A percentile compares a stretch with the other conserved stretches of the same genome.
Conservation (phyloP, 2,113 vertebrate genomes). For the Thalassoma bifasciatum region DNA sequence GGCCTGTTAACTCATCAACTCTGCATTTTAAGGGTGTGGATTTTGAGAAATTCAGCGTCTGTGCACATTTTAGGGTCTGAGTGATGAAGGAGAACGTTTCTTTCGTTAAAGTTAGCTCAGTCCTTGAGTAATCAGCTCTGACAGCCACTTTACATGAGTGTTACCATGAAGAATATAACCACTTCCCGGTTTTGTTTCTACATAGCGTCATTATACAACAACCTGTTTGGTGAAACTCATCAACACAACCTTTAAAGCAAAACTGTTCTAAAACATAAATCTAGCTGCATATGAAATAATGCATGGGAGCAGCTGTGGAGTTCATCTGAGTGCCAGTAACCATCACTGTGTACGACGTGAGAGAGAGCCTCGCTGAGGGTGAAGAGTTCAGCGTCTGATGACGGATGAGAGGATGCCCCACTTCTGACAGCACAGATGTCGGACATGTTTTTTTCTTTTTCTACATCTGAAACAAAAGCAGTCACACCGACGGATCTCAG, state of each 20-base stretch:
- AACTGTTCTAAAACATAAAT: background rate
- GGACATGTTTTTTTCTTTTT: background rate
- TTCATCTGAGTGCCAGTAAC: background rate
- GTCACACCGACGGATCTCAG: background rate
- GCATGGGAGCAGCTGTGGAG: background rate
- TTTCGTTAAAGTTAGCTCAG: background rate
- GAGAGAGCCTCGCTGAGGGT: background rate
- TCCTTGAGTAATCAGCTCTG: constrained; percentile 8
- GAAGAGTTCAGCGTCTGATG: constrained; percentile 19
- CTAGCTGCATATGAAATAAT: background rate
- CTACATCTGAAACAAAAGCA: background rate
- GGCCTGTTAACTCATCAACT: background rate
- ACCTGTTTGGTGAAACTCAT: background rate
- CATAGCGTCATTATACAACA: constrained; percentile 1
- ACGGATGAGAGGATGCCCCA: constrained; percentile 19
- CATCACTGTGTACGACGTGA: constrained; percentile 7
- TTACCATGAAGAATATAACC: constrained; percentile 1
- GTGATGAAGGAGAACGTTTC: background rate
- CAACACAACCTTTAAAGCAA: background rate
- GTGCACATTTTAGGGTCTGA: background rate
- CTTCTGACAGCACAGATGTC: constrained; percentile 27
- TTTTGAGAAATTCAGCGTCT: background rate
- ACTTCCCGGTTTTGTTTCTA: background rate
- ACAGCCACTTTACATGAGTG: background rate
- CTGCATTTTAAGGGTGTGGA: background rate